phyloP scores from a whole-genome alignment of 35 echinoderm and acorn worm species.

The Apostichopus parvimensis region DNA sequence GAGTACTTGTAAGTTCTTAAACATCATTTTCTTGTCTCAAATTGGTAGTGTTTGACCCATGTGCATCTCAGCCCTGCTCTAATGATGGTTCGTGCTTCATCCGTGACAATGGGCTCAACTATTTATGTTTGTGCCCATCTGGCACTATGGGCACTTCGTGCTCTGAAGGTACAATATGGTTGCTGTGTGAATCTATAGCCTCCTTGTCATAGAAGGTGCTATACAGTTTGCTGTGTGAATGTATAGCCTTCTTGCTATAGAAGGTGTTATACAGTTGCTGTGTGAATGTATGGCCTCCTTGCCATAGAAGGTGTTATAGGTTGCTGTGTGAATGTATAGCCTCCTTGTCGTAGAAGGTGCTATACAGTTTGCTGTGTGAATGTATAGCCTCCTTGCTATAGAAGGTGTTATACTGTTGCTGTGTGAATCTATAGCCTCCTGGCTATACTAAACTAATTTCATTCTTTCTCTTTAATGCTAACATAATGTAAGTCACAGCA shows the following conservation, averaged over 20 bases:
- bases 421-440: too few relatives aligned
- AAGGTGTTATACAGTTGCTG: too few relatives aligned
- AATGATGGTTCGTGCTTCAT: constrained; percentile 16
- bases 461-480: too few relatives aligned
- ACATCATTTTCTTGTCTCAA: not conserved
- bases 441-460: too few relatives aligned
- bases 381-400: too few relatives aligned
- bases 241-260: too few relatives aligned
- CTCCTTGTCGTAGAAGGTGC: too few relatives aligned
- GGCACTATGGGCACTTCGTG: not conserved
- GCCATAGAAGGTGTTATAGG: not conserved
- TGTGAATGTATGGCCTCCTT: too few relatives aligned
- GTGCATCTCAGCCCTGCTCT: constrained; percentile 1
- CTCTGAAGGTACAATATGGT: not conserved
- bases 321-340: not conserved
- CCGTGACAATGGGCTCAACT: constrained; percentile 9
- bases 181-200: not conserved
- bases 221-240: too few relatives aligned
- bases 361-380: too few relatives aligned
- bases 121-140: constrained; percentile 12
- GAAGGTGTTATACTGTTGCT: not conserved
- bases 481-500: too few relatives aligned
- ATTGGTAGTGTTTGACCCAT: constrained; percentile 20
- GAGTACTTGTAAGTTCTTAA: not conserved
- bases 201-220: too few relatives aligned